These are phyloP conservation scores for Parnassius apollo DNA, from an alignment of 2,888 invertebrate species.

Conservation along the genomic window DNA sequence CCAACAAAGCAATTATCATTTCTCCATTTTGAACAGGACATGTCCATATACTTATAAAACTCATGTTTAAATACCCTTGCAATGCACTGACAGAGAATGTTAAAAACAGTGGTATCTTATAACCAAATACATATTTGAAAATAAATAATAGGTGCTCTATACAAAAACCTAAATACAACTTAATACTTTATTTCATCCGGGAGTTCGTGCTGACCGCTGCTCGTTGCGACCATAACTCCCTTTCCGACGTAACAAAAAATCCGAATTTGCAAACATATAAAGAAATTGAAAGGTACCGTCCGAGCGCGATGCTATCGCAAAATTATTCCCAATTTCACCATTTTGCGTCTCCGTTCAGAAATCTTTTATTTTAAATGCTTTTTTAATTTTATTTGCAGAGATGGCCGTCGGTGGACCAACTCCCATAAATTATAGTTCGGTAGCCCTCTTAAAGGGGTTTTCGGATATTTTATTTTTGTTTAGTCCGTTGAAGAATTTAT, in stretches of 20 bases:
- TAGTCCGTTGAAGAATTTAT: conserved; percentile 79
- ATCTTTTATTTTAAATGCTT: conserved; percentile 46
- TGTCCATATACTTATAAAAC: too few species aligned
- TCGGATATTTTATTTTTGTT: conserved; percentile 68
- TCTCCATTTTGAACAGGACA: too few species aligned
- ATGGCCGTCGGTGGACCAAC: conserved; percentile 62
- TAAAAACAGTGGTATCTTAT: too few species aligned
- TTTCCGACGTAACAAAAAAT: conserved; percentile 51
- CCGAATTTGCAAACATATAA: conserved; percentile 70
- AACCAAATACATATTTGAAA: neutral
- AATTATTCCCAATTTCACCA: conserved; percentile 81
- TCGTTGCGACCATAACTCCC: conserved; percentile 50
- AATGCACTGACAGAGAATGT: too few species aligned
- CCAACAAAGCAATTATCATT: too few species aligned
- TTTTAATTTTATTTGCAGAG: conserved; percentile 62
- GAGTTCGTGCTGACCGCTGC: conserved; percentile 33
- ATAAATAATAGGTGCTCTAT: conserved; percentile 13
- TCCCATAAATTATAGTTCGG: conserved; percentile 81
- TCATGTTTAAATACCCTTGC: too few species aligned
- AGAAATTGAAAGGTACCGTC: conserved; percentile 76
- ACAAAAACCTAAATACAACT: conserved; percentile 34
- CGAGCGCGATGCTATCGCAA: conserved; percentile 73
- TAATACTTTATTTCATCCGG: conserved; percentile 35
- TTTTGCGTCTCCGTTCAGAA: conserved; percentile 67
- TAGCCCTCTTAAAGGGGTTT: conserved; percentile 78